Evolutionary conservation across 2,888 invertebrate species (phyloP), one percentile per base, ranked within the genome.

Genomic region (Panzeria rudis): DNA sequence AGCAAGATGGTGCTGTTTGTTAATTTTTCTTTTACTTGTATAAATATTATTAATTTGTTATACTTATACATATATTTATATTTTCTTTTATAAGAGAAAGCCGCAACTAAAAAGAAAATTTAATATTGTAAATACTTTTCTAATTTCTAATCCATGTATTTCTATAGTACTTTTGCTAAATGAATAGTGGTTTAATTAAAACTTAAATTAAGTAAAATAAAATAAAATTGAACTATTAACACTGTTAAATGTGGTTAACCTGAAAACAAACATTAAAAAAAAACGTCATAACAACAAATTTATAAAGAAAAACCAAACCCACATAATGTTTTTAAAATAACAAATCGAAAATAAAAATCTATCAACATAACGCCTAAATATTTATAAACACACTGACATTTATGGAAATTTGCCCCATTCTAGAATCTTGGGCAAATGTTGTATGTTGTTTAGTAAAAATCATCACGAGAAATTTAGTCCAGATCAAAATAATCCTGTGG

Each of bases 181-280:
- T 25, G 1, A 59, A 29, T 32, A 59, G 32, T 35, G 52, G 50
- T 52, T 68, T 11, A 68, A 38, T 38, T 38, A 11, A 44, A 41
- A 66, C 17, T 52, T 68, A 5, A 52, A 23, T 52, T 52, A 9
- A 38, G 20, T n/a, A 52, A 52, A 35, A 23, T 29, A 56, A 52
- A 73, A 68, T 32, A 66, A 38, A 72, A 50, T 66, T 6, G 17
- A 47, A 56, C 64, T 29, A 47, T 72, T 23, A 73, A 20, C 50
- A 62, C 68, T 77, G 32, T 44, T 62, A 50, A 75, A 73, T 80
- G 84, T 61, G 80, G 84, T 84, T 84, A 84, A 80, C 76, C 76
- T 66, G 52, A 80, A 84, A 80, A 23, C 23, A 32, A 64, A 62
- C 52, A 54, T 52, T 50, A 29, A 71, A 56, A 56, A 25, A 4